These are phyloP conservation scores for Gallinago jamesoni DNA, from an alignment of 2,113 vertebrate genomes.

Conservation along the genomic window DNA sequence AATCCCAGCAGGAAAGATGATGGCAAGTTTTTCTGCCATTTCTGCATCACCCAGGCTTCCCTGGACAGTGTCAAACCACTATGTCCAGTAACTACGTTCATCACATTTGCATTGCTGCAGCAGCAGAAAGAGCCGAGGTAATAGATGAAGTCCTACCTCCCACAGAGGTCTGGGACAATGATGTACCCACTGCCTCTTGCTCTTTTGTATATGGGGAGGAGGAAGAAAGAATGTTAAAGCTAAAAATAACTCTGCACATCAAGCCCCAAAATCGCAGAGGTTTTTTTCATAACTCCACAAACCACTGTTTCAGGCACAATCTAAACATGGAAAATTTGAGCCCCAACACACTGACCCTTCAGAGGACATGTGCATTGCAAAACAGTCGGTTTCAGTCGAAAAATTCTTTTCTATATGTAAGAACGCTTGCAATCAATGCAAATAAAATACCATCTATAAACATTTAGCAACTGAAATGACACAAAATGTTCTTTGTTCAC, in stretches of 20 bases:
- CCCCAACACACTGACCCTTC: neutral
- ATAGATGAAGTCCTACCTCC: neutral
- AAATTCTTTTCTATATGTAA: neutral
- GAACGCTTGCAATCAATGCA: neutral
- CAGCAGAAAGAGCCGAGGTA: neutral
- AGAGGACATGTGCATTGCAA: neutral
- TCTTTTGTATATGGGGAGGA: neutral
- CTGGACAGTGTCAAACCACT: neutral
- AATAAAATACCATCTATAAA: neutral
- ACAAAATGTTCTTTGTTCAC: neutral
- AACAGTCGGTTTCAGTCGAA: neutral
- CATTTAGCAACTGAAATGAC: neutral
- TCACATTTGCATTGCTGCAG: fast-evolving
- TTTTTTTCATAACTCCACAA: neutral
- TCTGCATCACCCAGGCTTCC: neutral
- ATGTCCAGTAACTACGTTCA: neutral
- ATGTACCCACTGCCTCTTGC: neutral
- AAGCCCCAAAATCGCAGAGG: neutral
- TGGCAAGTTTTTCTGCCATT: neutral
- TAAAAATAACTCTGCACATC: neutral
- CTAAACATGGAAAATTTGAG: slow-evolving; percentile 1
- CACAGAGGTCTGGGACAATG: neutral
- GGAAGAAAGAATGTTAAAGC: neutral
- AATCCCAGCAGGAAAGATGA: neutral
- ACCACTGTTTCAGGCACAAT: neutral